phyloP scores from a whole-genome alignment of 2,888 invertebrate genomes.

The Mellilla xanthometata region DNA sequence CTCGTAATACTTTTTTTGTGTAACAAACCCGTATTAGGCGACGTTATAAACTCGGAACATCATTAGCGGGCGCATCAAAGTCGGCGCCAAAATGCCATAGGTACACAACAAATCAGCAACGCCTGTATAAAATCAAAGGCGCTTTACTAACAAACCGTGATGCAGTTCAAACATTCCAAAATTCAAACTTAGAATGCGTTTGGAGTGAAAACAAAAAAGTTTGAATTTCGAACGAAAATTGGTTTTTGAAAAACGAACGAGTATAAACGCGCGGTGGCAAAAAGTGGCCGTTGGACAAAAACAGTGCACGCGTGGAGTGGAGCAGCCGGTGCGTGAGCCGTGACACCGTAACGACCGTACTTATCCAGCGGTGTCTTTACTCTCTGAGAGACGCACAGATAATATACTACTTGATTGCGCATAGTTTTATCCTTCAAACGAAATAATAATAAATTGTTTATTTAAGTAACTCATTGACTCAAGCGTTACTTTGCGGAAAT shows the following conservation, averaged over 20 bases:
- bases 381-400: neutral
- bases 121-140: conserved; percentile 67
- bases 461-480: too few species aligned
- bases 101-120: conserved; percentile 36
- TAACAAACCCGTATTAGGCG: neutral
- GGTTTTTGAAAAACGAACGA: conserved; percentile 33
- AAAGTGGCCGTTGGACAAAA: conserved; percentile 40
- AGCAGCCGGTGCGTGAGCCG: conserved; percentile 71
- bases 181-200: conserved; percentile 42
- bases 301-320: conserved; percentile 70
- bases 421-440: too few species aligned
- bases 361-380: conserved; percentile 55
- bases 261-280: conserved; percentile 33
- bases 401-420: too few species aligned
- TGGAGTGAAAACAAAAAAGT: conserved; percentile 34
- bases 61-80: conserved; percentile 51
- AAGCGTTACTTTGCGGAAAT: too few species aligned
- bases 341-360: conserved; percentile 74
- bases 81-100: conserved; percentile 61
- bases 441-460: too few species aligned
- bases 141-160: conserved; percentile 51
- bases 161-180: conserved; percentile 37
- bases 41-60: conserved; percentile 17
- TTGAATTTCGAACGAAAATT: conserved; percentile 34
- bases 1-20: too few species aligned